Base-by-base conservation (phyloP, 1,140 invertebrate species). In the Rhizoglyphus robini region DNA sequence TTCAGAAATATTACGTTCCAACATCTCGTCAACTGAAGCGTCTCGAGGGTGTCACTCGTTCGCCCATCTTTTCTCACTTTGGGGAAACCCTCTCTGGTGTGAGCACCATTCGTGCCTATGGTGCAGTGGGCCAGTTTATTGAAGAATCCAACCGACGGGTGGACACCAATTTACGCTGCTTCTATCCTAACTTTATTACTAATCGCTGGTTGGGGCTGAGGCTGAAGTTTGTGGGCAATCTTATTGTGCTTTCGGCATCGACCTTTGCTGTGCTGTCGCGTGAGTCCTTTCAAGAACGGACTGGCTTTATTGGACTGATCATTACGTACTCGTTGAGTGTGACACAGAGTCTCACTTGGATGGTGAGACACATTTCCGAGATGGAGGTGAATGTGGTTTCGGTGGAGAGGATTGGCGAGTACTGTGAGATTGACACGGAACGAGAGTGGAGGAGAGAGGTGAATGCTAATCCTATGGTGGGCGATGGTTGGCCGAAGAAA, bases 281-380 rank as follows among this genome's bases (percentile, higher is more conserved):
- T 61, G 82, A 88, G 64, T 81, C 75, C 63, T 75, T 85, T 70
- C 83, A 80, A 72, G 61, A 8, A n/a, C 8, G n/a, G 15, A 77
- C 89, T 25, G 89, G 89, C 38, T 74, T 89, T 49, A 89, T 93
- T 49, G 91, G 91, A 48, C 78, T 95, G 29, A 92, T 89, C 0
- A 81, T 95, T 70, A 90, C 86, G 71, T 95, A 93, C 75, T 86
- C 90, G 31, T 76, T 94, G 58, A 87, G 88, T 80, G 85, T 88
- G 67, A 72, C 82, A 23, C 74, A 76, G 68, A 79, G 76, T 13
- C 70, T 84, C 34, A 83, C 81, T 71, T 81, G 79, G 79, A 71
- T 83, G 66, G 81, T 85, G 13, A 72, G 81, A 63, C 80, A 81
- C 75, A 80, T 78, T 1, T 77, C 78, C 68, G 82, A 84, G 64